Evolutionary conservation across 2,797 vertebrate species (phyloP).

Genomic region (Hydrolagus colliei): DNA sequence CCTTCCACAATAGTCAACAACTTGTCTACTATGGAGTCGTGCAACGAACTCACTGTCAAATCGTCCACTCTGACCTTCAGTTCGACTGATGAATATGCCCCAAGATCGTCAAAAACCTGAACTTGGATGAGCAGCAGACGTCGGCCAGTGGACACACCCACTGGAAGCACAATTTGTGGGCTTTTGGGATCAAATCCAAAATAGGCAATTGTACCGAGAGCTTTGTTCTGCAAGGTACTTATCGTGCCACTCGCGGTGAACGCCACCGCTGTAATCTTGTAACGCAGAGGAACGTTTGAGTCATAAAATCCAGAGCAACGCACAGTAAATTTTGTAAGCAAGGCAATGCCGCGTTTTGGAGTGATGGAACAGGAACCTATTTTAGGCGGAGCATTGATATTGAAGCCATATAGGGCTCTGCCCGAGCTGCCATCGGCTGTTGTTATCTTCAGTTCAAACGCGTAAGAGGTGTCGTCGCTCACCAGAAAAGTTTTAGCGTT

Average conservation of each 20-base stretch:
- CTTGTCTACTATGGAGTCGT: neutral
- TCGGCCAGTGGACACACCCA: slow-evolving; percentile 34
- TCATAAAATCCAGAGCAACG: slow-evolving; percentile 47
- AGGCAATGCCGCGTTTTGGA: slow-evolving; percentile 39
- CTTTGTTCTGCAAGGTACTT: slow-evolving; percentile 46
- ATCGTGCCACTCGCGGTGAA: slow-evolving; percentile 35
- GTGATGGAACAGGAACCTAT: slow-evolving; percentile 41
- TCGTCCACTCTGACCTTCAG: slow-evolving; percentile 34
- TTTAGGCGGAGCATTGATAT: slow-evolving; percentile 43
- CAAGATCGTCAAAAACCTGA: slow-evolving; percentile 45
- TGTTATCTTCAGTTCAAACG: slow-evolving; percentile 35
- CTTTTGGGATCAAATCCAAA: slow-evolving; percentile 40
- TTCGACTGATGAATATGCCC: slow-evolving; percentile 44
- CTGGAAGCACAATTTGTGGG: slow-evolving; percentile 49
- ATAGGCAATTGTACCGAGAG: slow-evolving; percentile 47
- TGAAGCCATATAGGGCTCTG: slow-evolving; percentile 31
- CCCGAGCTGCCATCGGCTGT: slow-evolving; percentile 39
- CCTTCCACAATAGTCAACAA: slow-evolving; percentile 34
- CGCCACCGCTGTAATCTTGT: slow-evolving; percentile 53
- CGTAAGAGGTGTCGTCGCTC: slow-evolving; percentile 31
- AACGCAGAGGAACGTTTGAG: slow-evolving; percentile 45
- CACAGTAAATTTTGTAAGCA: slow-evolving; percentile 51
- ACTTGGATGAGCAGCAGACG: slow-evolving; percentile 38
- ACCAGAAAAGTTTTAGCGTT: slow-evolving; percentile 47
- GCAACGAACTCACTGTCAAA: slow-evolving; percentile 13